Evolutionary conservation across 2,113 vertebrate genomes (phyloP), one percentile per base, ranked within the genome.

Genomic region (Neolamprologus fasciatus): DNA sequence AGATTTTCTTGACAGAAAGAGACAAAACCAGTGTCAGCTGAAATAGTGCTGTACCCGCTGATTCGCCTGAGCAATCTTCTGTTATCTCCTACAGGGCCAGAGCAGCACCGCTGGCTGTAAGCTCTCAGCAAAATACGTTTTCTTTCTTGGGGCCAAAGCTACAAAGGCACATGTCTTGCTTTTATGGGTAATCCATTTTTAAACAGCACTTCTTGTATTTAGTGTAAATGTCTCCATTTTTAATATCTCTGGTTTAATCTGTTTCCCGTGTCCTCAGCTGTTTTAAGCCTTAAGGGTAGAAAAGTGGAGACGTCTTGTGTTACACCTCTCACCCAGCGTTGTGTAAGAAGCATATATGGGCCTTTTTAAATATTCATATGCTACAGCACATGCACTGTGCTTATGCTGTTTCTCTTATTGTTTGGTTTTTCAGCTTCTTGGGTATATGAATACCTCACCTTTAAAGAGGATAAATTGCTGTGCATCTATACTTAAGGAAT

Each of bases 121-220:
- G 76, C 87, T 87, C 53, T 8, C 58, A 84, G 90, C 82, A 82
- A 86, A 85, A 86, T 37, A 66, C 3, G 2, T 66, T 71, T 50
- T 47, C 66, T 86, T 89, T 91, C 76, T 86, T 6, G 5, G 55
- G 35, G 57, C 68, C 11, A 9, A 42, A 58, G 28, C 58, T 86
- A 84, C 81, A 89, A 92, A 89, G 53, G 73, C 89, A 83, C 55
- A 58, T 92, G 89, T 87, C 84, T 94, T 83, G 80, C 91, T 94
- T 93, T 90, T 94, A 94, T 90, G 87, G 86, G 80, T 87, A 21
- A 92, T 94, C 54, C 63, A 95, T 94, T 93, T 94, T 95, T 94
- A 90, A 93, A 78, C 71, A 83, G 45, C 37, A 86, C 11, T 50
- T 68, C 86, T 86, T 68, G 73, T 81, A 57, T 76, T 37, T 35